Evolutionary conservation across 2,888 invertebrate genomes (phyloP), one percentile per base, ranked within the genome.

Genomic region (Micropterix aruncella): DNA sequence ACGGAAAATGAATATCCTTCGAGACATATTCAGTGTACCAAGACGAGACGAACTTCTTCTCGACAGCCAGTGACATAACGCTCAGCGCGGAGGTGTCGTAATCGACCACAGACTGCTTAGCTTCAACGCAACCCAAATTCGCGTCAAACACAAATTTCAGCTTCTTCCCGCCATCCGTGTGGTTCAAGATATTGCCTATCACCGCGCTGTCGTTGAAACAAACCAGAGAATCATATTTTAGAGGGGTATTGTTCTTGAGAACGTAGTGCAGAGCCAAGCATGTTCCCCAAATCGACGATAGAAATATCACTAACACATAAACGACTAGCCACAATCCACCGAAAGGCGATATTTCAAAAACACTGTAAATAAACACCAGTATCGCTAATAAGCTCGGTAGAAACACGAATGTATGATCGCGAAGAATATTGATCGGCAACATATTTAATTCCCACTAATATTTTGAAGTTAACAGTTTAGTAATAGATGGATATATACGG

Each of bases 181-280:
- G 41, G 59, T 18, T 12, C 48, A 49, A 9, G 48, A 41, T 12
- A 66, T 44, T 42, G 55, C 55, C 3, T 19, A 67, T 50, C 45
- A 54, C 58, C 0, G 66, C 64, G 50, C 63, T 62, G 9, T 60
- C 55, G 18, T 54, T 52, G 2, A 59, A 41, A n/a, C 63, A 47
- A 15, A 42, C 51, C 2, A 63, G 61, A n/a, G 65, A 48, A 52
- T 70, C 64, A 52, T 66, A 67, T 47, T 65, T 65, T 18, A 75
- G 41, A 3, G 76, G 74, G 52, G 70, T 72, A 51, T 70, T 74
- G 47, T 71, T 59, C 50, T 61, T 62, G 42, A 77, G 55, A 45
- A 76, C 54, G 61, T 67, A 71, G 53, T 75, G 73, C 18, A 77
- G 63, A 54, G 65, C 62, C 52, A 66, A 64, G 54, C 74, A 71